Conservation (phyloP, 2,797 vertebrate species). For the Enteromius mattozi region DNA sequence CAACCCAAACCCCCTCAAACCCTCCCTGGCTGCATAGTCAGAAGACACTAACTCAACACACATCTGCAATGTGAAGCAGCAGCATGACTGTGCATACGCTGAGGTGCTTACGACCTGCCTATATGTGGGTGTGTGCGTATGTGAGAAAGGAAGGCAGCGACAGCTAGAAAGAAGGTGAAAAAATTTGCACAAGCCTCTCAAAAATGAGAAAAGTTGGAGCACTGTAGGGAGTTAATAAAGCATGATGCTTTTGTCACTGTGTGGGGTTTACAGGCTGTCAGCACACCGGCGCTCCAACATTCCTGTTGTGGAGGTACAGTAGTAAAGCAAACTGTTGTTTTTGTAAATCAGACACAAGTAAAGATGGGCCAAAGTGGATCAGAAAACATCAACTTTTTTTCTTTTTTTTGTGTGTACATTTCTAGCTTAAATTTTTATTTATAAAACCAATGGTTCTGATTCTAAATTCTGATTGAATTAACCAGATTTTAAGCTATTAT, state of each 20-base stretch:
- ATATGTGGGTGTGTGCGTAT: constrained; percentile 9
- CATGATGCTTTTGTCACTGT: constrained; percentile 38
- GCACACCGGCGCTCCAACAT: not conserved
- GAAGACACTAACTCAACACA: constrained; percentile 41
- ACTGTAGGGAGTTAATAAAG: constrained; percentile 44
- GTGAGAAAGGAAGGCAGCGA: not conserved
- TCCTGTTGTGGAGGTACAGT: not conserved
- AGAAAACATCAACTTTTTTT: not conserved
- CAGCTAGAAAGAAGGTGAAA: constrained; percentile 16
- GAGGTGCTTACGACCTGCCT: constrained; percentile 43
- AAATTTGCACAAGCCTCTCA: constrained; percentile 36
- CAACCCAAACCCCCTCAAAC: not conserved
- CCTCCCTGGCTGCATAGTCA: constrained; percentile 7
- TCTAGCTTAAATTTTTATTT: not conserved
- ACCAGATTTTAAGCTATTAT: not conserved
- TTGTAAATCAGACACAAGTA: not conserved
- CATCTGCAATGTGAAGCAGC: constrained; percentile 47
- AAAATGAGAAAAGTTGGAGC: constrained; percentile 39
- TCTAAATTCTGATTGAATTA: not conserved
- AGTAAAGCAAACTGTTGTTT: not conserved
- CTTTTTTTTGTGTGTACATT: not conserved
- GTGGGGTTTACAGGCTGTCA: constrained; percentile 26
- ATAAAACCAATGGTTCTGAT: not conserved
- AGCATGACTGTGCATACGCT: constrained; percentile 53
- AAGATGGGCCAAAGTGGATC: not conserved